phyloP scores from a whole-genome alignment of 2,113 vertebrate species.

The Odocoileus virginianus region DNA sequence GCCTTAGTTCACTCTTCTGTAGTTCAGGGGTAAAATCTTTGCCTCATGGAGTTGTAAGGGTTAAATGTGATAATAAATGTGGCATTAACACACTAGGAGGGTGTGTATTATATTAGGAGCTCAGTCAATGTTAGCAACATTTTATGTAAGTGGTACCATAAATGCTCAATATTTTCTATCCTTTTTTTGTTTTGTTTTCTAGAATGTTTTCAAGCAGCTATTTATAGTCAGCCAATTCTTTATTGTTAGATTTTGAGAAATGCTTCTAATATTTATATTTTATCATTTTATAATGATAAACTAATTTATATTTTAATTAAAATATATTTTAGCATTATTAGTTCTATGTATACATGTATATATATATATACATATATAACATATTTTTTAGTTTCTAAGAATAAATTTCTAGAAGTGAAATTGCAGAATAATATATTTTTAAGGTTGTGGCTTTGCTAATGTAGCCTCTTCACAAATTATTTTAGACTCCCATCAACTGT shows the following conservation, averaged over 20 bases:
- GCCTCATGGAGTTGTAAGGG: not conserved
- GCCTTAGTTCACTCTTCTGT: not conserved
- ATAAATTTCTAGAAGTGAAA: not conserved
- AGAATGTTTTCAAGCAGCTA: not conserved
- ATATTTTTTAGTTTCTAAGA: not conserved
- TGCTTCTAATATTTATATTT: not conserved
- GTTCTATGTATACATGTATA: not conserved
- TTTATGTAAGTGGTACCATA: not conserved
- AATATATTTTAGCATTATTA: not conserved
- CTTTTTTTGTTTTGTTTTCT: not conserved
- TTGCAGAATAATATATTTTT: not conserved
- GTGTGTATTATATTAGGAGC: not conserved
- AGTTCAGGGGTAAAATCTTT: not conserved
- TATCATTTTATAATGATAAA: not conserved
- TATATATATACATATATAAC: too few relatives aligned
- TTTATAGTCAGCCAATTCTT: not conserved
- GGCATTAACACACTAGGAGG: not conserved
- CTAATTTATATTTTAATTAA: not conserved
- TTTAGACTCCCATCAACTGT: not conserved
- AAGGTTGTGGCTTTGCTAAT: not conserved
- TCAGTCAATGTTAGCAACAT: not conserved
- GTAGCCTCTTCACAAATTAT: not conserved
- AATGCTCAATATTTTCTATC: not conserved
- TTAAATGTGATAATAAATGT: not conserved
- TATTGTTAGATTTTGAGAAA: not conserved